Evolutionary conservation across 2,113 vertebrate genomes (phyloP), one percentile per base, ranked within the genome.

Genomic region (Dipodomys spectabilis): DNA sequence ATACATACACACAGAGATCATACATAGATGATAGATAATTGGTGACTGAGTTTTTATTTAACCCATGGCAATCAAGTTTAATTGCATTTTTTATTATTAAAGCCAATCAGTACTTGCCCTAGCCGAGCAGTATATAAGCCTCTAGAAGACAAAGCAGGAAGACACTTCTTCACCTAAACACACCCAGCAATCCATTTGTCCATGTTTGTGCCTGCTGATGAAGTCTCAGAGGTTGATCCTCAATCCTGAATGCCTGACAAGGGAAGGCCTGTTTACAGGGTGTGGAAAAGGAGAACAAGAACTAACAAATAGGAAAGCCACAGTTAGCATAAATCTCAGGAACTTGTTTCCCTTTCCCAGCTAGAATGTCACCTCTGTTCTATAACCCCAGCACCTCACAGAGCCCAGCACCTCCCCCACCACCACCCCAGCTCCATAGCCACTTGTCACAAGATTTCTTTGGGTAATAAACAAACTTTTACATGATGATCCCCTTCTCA

Each of bases 401-500:
- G 88, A 98, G 98, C 8, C 94, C 97, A 88, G 98, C 97, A 85
- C 99, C 98, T 27, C 95, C 96, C 13, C 97, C 53, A 11, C 4
- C 97, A 12, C 98, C 97, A 2, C 97, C 13, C 98, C 53, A 11
- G 15, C 97, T 13, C 98, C 97, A 2, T 97, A 97, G 5, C 96
- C 71, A 64, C 98, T 57, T 98, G 19, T 98, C 97, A 60, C 98
- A 98, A 65, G 98, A 98, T 92, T 98, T 98, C 99, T 97, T 20
- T 90, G 92, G 1, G 96, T 91, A 32, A 97, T 98, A 99, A 7
- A 97, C 97, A 89, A 99, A 98, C 84, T 98, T 98, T 7, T 98
- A 97, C 95, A 98, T 98, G 18, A 99, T 82, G 2, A 96, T 99
- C 53, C 98, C 99, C 86, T 98, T 99, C 96, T 98, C 98, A 0